Evolutionary conservation across 2,113 vertebrate species (phyloP).

Genomic region (Sigmodon hispidus): DNA sequence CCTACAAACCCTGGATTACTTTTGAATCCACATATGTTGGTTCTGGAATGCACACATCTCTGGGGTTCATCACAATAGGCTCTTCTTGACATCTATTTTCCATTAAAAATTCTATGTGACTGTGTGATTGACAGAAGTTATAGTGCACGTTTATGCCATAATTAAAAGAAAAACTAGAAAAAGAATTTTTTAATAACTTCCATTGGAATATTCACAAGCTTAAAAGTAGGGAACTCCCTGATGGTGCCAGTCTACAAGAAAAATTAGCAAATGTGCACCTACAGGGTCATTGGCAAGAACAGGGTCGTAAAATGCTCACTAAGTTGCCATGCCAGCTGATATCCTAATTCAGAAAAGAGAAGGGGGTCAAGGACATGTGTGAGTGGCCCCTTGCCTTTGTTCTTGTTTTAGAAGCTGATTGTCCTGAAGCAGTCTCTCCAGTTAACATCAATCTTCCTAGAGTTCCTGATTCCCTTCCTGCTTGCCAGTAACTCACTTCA

Average conservation of each 20-base stretch:
- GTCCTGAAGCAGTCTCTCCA: not conserved
- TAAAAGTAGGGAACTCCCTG: not conserved
- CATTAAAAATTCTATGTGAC: not conserved
- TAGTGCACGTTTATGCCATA: not conserved
- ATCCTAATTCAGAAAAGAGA: not conserved
- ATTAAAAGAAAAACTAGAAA: not conserved
- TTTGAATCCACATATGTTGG: not conserved
- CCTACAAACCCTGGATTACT: not conserved
- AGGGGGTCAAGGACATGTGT: not conserved
- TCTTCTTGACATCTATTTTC: not conserved
- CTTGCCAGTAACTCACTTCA: not conserved
- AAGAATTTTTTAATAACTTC: conserved; percentile 32
- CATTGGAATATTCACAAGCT: not conserved
- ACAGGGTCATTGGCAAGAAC: not conserved
- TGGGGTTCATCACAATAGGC: not conserved
- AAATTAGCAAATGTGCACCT: not conserved
- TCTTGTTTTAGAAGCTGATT: not conserved
- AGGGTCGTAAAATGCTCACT: not conserved
- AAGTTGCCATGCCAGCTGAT: not conserved
- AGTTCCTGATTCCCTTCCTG: not conserved
- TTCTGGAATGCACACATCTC: not conserved
- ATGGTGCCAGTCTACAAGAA: not conserved
- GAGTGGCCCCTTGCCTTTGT: not conserved
- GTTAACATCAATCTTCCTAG: not conserved
- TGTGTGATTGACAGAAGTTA: not conserved